These are phyloP conservation scores for Melieria crassipennis DNA, from an alignment of 2,888 invertebrate species.

Conservation along the genomic window DNA sequence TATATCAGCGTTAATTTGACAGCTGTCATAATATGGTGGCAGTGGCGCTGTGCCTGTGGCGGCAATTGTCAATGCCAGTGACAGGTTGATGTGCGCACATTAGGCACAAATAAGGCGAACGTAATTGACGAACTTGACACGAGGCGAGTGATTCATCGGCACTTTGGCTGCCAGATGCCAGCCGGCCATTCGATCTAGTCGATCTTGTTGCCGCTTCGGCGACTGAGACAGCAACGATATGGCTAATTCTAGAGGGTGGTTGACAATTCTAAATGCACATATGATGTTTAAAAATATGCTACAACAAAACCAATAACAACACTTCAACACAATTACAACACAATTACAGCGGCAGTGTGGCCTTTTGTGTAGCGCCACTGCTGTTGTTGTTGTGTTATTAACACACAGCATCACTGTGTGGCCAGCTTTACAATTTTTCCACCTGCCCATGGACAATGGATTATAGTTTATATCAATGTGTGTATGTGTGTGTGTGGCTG, in stretches of 20 bases:
- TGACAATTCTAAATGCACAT: too few relatives aligned
- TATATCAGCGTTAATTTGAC: constrained; percentile 14
- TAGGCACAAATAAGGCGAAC: constrained; percentile 40
- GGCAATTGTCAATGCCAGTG: too few relatives aligned
- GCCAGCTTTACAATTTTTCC: not conserved
- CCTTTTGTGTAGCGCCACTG: constrained; percentile 29
- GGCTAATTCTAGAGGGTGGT: too few relatives aligned
- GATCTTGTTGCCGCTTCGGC: too few relatives aligned
- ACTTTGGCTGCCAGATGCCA: constrained; percentile 41
- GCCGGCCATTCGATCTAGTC: too few relatives aligned
- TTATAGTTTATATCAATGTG: not conserved
- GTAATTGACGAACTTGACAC: constrained; percentile 45
- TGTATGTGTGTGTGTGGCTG: too few relatives aligned
- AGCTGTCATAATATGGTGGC: constrained; percentile 23
- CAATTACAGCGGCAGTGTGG: not conserved
- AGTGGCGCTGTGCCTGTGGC: too few relatives aligned
- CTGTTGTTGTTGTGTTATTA: too few relatives aligned
- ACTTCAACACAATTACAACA: constrained; percentile 8
- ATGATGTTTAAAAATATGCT: too few relatives aligned
- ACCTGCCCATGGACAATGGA: not conserved
- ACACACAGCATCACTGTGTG: constrained; percentile 30
- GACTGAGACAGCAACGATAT: too few relatives aligned
- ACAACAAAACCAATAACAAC: constrained; percentile 12
- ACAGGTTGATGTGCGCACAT: not conserved
- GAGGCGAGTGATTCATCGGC: constrained; percentile 44